Percentiles rank a stretch among this genome's conserved stretches.
These are phyloP conservation scores for Lycodopsis pacificus DNA, from an alignment of 2,797 vertebrate species.

Conservation along the genomic window DNA sequence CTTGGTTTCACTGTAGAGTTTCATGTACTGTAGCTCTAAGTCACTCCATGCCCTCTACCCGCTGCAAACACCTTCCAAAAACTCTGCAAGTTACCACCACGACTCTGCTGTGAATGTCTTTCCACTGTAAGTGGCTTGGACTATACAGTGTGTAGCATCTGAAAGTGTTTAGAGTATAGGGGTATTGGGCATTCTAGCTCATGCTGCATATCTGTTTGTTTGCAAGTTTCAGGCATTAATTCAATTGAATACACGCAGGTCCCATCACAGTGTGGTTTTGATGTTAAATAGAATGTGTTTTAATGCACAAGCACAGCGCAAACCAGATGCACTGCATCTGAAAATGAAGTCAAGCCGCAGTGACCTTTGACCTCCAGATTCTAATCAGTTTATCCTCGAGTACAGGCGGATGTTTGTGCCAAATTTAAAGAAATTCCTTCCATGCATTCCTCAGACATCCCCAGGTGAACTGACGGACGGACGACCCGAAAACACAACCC, in stretches of 20 bases:
- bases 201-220: not conserved
- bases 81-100: too few relatives aligned
- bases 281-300: too few relatives aligned
- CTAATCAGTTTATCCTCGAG: not conserved
- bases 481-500: too few relatives aligned
- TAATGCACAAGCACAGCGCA: too few relatives aligned
- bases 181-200: not conserved
- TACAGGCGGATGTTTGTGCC: too few relatives aligned
- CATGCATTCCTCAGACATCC: not conserved
- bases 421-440: not conserved
- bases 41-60: not conserved
- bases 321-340: not conserved
- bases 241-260: not conserved
- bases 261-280: not conserved
- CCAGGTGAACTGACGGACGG: not conserved
- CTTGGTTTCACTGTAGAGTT: not conserved
- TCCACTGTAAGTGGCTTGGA: too few relatives aligned
- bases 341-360: not conserved
- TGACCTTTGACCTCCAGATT: not conserved
- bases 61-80: not conserved
- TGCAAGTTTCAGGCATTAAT: not conserved
- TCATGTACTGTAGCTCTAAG: constrained; percentile 1
- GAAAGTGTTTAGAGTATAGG: too few relatives aligned
- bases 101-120: too few relatives aligned
- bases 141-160: too few relatives aligned